phyloP scores from a whole-genome alignment of 2,113 vertebrate species.

The Corythornis madagascariensis region DNA sequence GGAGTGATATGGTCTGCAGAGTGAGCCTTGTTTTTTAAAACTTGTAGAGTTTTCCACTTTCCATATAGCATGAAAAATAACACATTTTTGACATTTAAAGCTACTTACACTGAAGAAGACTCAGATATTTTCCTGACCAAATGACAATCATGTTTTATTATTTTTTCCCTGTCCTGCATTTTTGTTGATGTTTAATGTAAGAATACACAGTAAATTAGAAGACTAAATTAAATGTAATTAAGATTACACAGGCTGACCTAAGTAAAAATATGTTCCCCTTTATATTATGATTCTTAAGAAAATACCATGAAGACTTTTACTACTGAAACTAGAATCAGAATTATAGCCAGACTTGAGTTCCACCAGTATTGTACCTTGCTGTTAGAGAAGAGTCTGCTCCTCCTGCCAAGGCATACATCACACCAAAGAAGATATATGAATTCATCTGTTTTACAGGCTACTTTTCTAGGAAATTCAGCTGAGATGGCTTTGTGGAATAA shows the following conservation, averaged over 20 bases:
- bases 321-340: background rate
- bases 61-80: background rate
- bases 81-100: background rate
- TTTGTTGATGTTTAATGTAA: background rate
- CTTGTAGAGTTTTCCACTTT: background rate
- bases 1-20: background rate
- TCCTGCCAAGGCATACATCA: constrained; percentile 24
- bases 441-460: constrained; percentile 46
- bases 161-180: background rate
- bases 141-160: background rate
- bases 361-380: background rate
- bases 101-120: background rate
- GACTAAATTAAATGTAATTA: background rate
- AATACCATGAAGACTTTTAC: background rate
- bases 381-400: background rate
- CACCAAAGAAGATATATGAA: constrained; percentile 45
- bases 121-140: background rate
- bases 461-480: constrained; percentile 38
- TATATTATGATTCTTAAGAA: background rate
- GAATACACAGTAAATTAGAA: background rate
- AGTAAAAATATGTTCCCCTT: background rate
- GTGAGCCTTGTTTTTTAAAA: background rate
- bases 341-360: background rate
- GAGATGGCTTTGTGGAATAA: constrained; percentile 28
- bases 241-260: background rate